phyloP scores from a whole-genome alignment of 2,888 invertebrate genomes.

The Polietes domitor region DNA sequence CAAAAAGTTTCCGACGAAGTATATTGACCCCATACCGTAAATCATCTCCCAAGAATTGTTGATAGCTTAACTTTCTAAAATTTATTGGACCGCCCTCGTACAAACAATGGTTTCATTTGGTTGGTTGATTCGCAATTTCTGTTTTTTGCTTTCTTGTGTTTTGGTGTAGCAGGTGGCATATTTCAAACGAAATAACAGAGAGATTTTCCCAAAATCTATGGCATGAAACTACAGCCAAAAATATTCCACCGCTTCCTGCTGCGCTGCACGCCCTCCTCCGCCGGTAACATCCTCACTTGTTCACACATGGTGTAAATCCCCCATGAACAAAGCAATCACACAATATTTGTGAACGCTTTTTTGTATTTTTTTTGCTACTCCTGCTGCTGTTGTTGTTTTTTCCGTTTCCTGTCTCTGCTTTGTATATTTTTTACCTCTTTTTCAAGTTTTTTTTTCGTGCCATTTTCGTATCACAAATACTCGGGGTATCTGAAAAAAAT shows the following conservation, averaged over 20 bases:
- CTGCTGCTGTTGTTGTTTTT: constrained; percentile 1
- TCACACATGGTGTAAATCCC: constrained; percentile 70
- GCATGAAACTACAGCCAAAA: constrained; percentile 65
- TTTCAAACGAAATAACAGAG: constrained; percentile 32
- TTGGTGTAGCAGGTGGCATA: constrained; percentile 41
- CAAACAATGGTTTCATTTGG: constrained; percentile 6
- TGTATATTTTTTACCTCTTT: constrained; percentile 8
- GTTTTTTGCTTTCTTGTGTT: not conserved
- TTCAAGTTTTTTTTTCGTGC: constrained; percentile 6
- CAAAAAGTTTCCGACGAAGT: no score
- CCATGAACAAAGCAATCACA: constrained; percentile 74
- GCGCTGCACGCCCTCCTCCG: constrained; percentile 28
- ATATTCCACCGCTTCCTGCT: constrained; percentile 31
- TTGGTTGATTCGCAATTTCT: not conserved
- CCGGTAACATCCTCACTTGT: constrained; percentile 54
- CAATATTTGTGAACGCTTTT: constrained; percentile 49
- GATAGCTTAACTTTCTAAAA: no score
- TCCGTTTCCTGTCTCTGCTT: not conserved
- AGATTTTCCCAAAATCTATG: constrained; percentile 70
- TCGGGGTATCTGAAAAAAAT: constrained; percentile 25
- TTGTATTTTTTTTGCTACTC: constrained; percentile 8
- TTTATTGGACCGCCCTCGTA: not conserved
- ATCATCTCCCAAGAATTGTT: no score
- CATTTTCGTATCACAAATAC: not conserved
- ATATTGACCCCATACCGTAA: no score